Percentiles rank a stretch among this genome's conserved stretches.
Conservation (phyloP, 2,888 invertebrate species). For the Lobophora halterata region DNA sequence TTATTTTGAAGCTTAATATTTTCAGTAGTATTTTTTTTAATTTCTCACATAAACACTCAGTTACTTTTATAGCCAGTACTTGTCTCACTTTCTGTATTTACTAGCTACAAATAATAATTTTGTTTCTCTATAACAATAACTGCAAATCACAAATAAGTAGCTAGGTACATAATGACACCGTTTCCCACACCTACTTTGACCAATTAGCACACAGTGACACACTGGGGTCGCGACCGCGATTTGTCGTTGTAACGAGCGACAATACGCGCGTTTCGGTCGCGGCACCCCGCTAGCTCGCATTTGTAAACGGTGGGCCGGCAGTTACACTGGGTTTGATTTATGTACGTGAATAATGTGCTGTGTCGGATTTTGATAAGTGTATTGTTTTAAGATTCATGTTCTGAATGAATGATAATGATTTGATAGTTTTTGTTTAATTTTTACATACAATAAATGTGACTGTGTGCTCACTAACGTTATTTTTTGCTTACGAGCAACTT, state of each 20-base stretch:
- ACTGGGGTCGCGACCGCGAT: conserved; percentile 29
- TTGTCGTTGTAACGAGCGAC: conserved; percentile 73
- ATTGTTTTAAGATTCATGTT: conserved; percentile 18
- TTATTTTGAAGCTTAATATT: no score
- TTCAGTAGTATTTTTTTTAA: no score
- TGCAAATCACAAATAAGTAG: conserved; percentile 5
- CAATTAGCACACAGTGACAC: conserved; percentile 30
- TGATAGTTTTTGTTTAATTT: conserved; percentile 3
- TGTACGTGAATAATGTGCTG: conserved; percentile 16
- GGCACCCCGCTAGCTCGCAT: conserved; percentile 64
- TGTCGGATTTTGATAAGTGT: conserved; percentile 13
- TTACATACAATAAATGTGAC: no score
- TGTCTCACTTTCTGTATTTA: no score
- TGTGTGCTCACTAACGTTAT: no score
- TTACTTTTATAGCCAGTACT: no score
- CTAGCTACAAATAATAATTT: no score
- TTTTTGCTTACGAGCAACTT: no score
- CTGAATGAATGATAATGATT: conserved; percentile 13
- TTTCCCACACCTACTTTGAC: conserved; percentile 31
- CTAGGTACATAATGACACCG: conserved; percentile 25
- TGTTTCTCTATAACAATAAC: no score
- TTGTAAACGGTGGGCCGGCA: conserved; percentile 48
- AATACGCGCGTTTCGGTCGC: conserved; percentile 68
- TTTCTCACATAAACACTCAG: no score
- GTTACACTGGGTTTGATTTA: conserved; percentile 25